phyloP scores from a whole-genome alignment of 2,888 invertebrate species.

The Pristionchus fissidentatus region DNA sequence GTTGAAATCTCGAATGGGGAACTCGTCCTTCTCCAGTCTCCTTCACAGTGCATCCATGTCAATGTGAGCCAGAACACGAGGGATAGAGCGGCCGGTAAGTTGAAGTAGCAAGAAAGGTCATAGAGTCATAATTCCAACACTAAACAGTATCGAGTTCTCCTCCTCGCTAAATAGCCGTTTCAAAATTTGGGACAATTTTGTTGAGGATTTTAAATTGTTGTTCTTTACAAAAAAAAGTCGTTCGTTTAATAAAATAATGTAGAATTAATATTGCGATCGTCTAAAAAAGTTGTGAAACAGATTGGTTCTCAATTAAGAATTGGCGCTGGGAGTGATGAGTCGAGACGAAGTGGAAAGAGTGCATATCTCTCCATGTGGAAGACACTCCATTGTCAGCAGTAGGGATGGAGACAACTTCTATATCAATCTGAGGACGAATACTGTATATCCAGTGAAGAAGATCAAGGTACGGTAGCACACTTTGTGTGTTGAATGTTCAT shows the following conservation, averaged over 20 bases:
- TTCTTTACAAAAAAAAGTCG: too few relatives aligned
- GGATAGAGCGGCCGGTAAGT: slow-evolving; percentile 29
- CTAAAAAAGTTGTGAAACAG: too few relatives aligned
- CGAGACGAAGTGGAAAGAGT: slow-evolving; percentile 56
- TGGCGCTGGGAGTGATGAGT: slow-evolving; percentile 58
- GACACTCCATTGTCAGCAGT: slow-evolving; percentile 67
- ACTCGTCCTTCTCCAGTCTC: slow-evolving; percentile 1
- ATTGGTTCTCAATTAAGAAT: slow-evolving; percentile 53
- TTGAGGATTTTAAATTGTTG: too few relatives aligned
- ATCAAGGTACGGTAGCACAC: slow-evolving; percentile 53
- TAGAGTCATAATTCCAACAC: too few relatives aligned
- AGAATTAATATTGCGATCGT: too few relatives aligned
- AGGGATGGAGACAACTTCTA: slow-evolving; percentile 70
- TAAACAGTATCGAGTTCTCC: too few relatives aligned
- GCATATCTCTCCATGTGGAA: slow-evolving; percentile 67
- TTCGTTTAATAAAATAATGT: too few relatives aligned
- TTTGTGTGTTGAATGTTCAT: background rate
- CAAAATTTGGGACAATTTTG: too few relatives aligned
- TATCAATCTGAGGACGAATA: slow-evolving; percentile 59
- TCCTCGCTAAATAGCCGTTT: too few relatives aligned
- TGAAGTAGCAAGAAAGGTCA: background rate
- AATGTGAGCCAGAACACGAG: slow-evolving; percentile 12
- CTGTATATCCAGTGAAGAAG: slow-evolving; percentile 59
- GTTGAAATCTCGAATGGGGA: slow-evolving; percentile 40
- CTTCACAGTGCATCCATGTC: background rate